Evolutionary conservation across 2,797 vertebrate genomes (phyloP).

Genomic region (Chelon auratus): DNA sequence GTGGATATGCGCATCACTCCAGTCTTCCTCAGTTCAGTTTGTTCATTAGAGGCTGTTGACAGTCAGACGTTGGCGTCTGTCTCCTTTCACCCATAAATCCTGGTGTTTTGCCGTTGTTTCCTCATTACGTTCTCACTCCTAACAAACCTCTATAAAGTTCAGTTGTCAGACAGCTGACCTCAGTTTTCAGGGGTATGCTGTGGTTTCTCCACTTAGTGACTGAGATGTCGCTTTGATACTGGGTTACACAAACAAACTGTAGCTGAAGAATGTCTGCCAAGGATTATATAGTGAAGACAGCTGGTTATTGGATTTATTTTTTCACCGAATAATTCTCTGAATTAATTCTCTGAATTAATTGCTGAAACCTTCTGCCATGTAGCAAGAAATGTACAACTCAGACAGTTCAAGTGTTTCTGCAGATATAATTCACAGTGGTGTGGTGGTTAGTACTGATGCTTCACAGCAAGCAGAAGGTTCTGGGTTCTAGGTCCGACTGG

Average conservation of each 20-base stretch:
- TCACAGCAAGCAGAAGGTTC: too few relatives aligned
- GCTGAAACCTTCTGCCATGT: background rate
- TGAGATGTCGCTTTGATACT: conserved; percentile 12
- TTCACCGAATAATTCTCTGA: conserved; percentile 1
- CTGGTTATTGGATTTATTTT: background rate
- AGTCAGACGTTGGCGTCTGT: conserved; percentile 50
- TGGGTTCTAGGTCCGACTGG: too few relatives aligned
- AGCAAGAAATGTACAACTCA: background rate
- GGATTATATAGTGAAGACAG: conserved; percentile 1
- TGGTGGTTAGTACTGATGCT: too few relatives aligned
- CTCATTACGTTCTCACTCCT: conserved; percentile 53
- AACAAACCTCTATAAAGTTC: conserved; percentile 44
- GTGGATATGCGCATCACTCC: conserved; percentile 43
- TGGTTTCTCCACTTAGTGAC: background rate
- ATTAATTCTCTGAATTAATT: conserved; percentile 1
- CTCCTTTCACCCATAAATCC: conserved; percentile 46
- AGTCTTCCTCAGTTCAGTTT: conserved; percentile 32
- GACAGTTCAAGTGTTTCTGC: conserved; percentile 8
- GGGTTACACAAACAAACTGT: background rate
- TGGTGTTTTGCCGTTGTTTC: conserved; percentile 28
- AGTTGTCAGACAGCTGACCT: conserved; percentile 31
- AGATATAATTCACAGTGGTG: background rate
- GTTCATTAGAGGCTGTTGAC: conserved; percentile 66
- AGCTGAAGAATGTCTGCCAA: conserved; percentile 5
- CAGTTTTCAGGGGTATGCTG: conserved; percentile 25